Evolutionary conservation across 37 sponge, comb jelly and placozoan species (phyloP).

Genomic region (Theonella swinhoei): DNA sequence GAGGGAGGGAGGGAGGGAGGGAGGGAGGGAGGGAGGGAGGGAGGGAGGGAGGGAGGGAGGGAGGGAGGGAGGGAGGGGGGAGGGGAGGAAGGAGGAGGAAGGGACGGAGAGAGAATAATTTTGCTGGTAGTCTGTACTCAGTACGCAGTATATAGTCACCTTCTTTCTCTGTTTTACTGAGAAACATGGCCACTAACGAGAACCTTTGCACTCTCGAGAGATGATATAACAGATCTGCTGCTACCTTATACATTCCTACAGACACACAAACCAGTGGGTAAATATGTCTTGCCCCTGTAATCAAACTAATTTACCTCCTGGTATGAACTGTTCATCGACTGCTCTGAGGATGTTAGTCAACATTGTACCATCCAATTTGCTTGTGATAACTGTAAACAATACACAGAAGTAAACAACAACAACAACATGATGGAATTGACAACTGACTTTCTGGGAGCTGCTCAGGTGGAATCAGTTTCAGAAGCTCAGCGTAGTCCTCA

Average conservation of each 20-base stretch:
- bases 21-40: constrained; percentile 1
- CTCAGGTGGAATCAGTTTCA: constrained; percentile 48
- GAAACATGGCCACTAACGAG: constrained; percentile 43
- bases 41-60: constrained; percentile 22
- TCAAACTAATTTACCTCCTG: constrained; percentile 13
- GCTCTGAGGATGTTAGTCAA: constrained; percentile 52
- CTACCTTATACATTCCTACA: constrained; percentile 7
- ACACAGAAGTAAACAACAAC: not conserved
- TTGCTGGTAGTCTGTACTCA: too few species aligned
- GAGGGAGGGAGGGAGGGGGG: constrained; percentile 13
- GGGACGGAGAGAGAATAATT: not conserved
- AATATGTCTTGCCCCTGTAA: not conserved
- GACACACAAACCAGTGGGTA: too few species aligned
- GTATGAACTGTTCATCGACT: constrained; percentile 40
- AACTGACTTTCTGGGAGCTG: constrained; percentile 40
- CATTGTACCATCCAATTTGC: constrained; percentile 71
- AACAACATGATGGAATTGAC: not conserved
- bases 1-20: constrained; percentile 8
- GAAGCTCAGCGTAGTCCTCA: constrained; percentile 49
- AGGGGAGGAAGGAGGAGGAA: not conserved
- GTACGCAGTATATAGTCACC: too few species aligned
- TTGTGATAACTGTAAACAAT: constrained; percentile 51
- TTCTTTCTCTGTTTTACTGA: constrained; percentile 26
- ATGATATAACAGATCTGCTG: constrained; percentile 32
- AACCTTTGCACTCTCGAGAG: constrained; percentile 61